Evolutionary conservation across 1,140 invertebrate genomes (phyloP), one percentile per base, ranked within the genome.

Genomic region (Epicauta chinensis): DNA sequence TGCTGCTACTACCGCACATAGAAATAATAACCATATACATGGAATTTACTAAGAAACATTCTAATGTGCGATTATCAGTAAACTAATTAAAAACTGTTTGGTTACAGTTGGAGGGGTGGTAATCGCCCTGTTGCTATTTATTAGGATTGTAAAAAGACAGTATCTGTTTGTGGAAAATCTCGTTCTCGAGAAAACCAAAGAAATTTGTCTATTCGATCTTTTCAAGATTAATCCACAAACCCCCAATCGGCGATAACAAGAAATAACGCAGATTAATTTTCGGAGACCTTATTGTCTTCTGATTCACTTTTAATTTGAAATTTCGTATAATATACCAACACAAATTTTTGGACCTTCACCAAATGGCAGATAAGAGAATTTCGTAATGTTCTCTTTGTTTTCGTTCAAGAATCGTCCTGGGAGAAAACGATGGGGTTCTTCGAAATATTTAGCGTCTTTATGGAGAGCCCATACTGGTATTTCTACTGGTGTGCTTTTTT

Each of bases 331-430:
- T 13, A 5, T 35, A 44, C 48, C 48, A 17, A 42, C n/a, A 51
- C 82, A 84, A 56, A 79, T 80, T 30, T 82, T 63, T 0, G 77
- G 76, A 13, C 83, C 82, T 51, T 79, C 79, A 0, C 81, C 79
- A 54, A 85, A 84, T 4, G 81, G 78, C 41, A 83, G 55, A 62
- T 73, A 81, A 10, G 51, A 44, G 29, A 14, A 49, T 15, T 43
- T 46, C 3, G 52, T 56, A 12, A 60, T 53, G 2, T 46, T 43
- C 1, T 51, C 16, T 46, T 61, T 61, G 23, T 73, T 71, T 51
- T 61, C 59, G 23, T 73, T 71, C 51, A 71, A 51, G 58, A 82
- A 84, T 36, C 81, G 68, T 55, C 83, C 79, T 0, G 82, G 82
- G 59, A 77, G 70, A 57, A 80, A 85, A 44, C 64, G 53, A 31